phyloP scores from a whole-genome alignment of 2,888 invertebrate species.

The Elegia similella region DNA sequence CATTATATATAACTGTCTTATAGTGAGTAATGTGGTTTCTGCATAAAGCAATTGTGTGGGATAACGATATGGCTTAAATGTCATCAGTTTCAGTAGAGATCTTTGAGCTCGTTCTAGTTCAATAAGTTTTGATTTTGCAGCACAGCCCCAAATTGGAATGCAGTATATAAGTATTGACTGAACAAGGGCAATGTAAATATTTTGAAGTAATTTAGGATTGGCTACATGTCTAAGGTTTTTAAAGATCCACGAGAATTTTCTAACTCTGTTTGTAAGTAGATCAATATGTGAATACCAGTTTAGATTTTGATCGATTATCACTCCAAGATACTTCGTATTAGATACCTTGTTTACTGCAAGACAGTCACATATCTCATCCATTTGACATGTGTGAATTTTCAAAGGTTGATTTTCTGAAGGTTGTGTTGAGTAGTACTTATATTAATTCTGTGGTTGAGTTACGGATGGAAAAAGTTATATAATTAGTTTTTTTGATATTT shows the following conservation, averaged over 20 bases:
- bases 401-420: neutral
- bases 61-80: neutral
- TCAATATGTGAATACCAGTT: neutral
- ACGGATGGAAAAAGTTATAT: neutral
- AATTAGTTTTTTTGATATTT: neutral
- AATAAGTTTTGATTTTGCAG: neutral
- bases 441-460: too few relatives aligned
- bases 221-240: neutral
- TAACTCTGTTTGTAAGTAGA: neutral
- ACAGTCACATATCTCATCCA: neutral
- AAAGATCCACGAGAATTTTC: neutral
- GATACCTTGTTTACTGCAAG: neutral
- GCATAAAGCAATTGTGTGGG: neutral
- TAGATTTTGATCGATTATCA: neutral
- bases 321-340: neutral
- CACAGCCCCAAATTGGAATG: neutral
- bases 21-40: neutral
- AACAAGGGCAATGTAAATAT: neutral
- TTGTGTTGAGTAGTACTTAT: too few relatives aligned
- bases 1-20: neutral
- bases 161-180: slow-evolving; percentile 1
- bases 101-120: neutral
- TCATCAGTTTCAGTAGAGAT: neutral
- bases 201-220: neutral
- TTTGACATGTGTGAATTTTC: neutral